Conservation (phyloP, 2,113 vertebrate genomes). For the Leucopsar rothschildi region DNA sequence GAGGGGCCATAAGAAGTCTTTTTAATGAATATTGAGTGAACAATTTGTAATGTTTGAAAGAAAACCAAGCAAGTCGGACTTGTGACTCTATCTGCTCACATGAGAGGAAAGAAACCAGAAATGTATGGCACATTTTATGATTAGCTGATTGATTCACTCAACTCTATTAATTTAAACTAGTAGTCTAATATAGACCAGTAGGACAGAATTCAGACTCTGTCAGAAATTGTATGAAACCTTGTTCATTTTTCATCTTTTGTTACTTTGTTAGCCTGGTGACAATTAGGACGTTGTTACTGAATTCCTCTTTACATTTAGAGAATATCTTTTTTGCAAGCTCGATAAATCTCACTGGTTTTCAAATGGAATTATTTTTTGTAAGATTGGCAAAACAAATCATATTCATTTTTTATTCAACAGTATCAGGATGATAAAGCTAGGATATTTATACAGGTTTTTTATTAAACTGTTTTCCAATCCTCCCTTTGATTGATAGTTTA, state of each 20-base stretch:
- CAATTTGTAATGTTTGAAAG: neutral
- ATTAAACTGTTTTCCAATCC: neutral
- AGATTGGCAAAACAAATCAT: neutral
- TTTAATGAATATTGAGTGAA: neutral
- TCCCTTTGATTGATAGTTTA: neutral
- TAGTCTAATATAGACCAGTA: neutral
- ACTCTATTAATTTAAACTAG: neutral
- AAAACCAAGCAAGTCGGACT: neutral
- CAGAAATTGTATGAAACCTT: neutral
- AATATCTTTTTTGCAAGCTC: neutral
- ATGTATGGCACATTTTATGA: neutral
- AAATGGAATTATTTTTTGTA: neutral
- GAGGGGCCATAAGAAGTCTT: neutral
- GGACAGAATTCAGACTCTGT: neutral
- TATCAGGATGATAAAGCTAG: neutral
- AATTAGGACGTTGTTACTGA: neutral
- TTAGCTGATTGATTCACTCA: neutral
- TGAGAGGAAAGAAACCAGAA: neutral
- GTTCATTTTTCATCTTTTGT: neutral
- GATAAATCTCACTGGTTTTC: neutral
- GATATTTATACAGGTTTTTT: neutral
- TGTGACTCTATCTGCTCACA: neutral
- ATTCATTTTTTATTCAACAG: neutral
- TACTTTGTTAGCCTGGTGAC: neutral
- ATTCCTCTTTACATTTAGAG: neutral